Base-by-base conservation (phyloP, 2,888 invertebrate species). In the Neocrepidodera transversa region DNA sequence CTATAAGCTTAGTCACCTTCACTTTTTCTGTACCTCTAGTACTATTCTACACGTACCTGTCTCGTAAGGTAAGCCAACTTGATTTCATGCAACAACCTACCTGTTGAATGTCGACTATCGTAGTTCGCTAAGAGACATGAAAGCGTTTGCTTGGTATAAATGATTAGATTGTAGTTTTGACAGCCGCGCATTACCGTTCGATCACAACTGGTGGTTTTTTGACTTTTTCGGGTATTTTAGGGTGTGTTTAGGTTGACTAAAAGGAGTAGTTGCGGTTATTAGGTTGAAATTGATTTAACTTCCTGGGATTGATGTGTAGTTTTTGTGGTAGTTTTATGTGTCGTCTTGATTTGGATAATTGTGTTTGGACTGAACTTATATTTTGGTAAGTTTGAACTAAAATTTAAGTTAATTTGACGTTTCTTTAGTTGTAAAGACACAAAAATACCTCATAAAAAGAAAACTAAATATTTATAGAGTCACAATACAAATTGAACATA, bases 51-150 rank as follows among this genome's bases (percentile, higher is more conserved):
- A 45, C 47, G 35, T 64, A 64, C 64, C 64, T 64, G 64, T 64
- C 64, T 61, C 58, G 56, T 61, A 61, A 50, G 50, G 45, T 26
- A 45, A 60, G 60, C 53, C 53, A 53, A 54, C 64, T 60, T 55
- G 63, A 58, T 63, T 60, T 60, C 50, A 59, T 59, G 38, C 38
- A 38, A 60, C 59, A 58, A 64, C 64, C 64, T 61, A 64, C 64
- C 64, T 64, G 64, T 64, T 64, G 61, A 61, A 58, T 57, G 64
- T 63, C 60, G 63, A 60, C 53, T 60, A 63, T 60, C 63, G 54
- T 54, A 64, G 64, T 64, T 45, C 58, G 60, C 42, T 54, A 58
- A 58, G 58, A 64, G 60, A 59, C 59, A 57, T 48, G 61, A 53
- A 64, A 53, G 63, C 58, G 55, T 50, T 45, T 35, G 42, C 23